Percentiles rank a stretch among this genome's conserved stretches.
Evolutionary conservation across 37 sponge, comb jelly and placozoan species (phyloP).

Genomic region (Tethya wilhelma): DNA sequence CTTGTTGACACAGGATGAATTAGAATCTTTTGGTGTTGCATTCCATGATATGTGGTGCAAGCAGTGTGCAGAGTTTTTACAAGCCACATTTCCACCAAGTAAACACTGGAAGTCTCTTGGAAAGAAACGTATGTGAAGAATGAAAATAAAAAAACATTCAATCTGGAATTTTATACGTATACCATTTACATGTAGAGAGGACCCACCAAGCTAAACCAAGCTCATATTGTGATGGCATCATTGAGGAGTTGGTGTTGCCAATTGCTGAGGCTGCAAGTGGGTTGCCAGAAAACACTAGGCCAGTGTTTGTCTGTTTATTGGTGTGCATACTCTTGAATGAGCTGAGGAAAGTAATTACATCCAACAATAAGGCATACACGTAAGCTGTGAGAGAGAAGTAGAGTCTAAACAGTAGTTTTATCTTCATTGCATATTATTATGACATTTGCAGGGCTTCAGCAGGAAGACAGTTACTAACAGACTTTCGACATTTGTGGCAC

Average conservation of each 20-base stretch:
- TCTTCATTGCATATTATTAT: not conserved
- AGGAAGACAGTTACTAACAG: constrained; percentile 34
- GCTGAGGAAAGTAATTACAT: constrained; percentile 10
- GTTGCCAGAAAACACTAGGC: constrained; percentile 3
- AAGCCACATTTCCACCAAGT: not conserved
- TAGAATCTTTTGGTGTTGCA: not conserved
- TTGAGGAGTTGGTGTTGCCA: constrained; percentile 31
- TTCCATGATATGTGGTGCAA: constrained; percentile 9
- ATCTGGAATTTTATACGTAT: not conserved
- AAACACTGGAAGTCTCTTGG: constrained; percentile 11
- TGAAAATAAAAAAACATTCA: not conserved
- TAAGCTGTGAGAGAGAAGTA: not conserved
- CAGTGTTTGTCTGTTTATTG: not conserved
- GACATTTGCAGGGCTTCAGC: constrained; percentile 28
- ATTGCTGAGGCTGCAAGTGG: constrained; percentile 16
- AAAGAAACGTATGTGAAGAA: not conserved
- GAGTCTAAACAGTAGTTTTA: not conserved
- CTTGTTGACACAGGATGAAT: not conserved
- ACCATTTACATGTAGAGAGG: not conserved
- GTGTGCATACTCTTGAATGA: constrained; percentile 19
- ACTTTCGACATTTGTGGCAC: constrained; percentile 26
- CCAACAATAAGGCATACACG: constrained; percentile 40
- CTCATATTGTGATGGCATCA: constrained; percentile 9
- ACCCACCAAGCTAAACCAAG: not conserved
- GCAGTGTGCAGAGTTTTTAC: constrained; percentile 6